Base-by-base conservation (phyloP, 2,113 vertebrate species). In the Larimichthys crocea region DNA sequence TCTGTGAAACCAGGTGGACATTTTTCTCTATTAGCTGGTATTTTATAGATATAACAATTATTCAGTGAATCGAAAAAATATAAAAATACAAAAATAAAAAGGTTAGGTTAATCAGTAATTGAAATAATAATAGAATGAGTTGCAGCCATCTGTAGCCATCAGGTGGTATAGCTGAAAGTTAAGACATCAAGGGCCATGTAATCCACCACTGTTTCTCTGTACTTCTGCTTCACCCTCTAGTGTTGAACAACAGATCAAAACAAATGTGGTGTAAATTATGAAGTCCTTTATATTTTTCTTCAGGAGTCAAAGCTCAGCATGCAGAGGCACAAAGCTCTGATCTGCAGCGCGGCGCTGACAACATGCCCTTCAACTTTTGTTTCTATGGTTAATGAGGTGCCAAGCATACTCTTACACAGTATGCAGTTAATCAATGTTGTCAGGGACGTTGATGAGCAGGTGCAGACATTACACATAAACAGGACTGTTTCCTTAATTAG, bases 361-460 rank as follows among this genome's bases (percentile, higher is more conserved):
- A 62, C 59, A 57, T 65, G 71, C 69, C 60, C 72, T 74, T 84
- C 72, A 61, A 40, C 70, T 72, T 84, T 73, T 80, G 70, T 85
- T 82, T 56, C 31, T 29, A 2, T 52, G 56, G 29, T 72, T 84
- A 87, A 84, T 69, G 79, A 86, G 85, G 75, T 86, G 85, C 70
- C 81, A 81, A 40, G 57, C 62, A 48, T 69, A 40, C 35, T 76
- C 71, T 73, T 64, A 63, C 69, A 80, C 70, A 26, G 61, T 65
- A 29, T 66, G 86, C 60, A 73, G 31, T 72, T 90, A 85, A 89
- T 88, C 70, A 70, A 10, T 79, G 73, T 79, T 91, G 89, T 89
- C 90, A 89, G 75, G 49, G 35, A 71, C 0, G 46, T 66, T 87
- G 84, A 88, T 76, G 79, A 88, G 82, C 87, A 91, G 82, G 80